Conservation (phyloP, 2,888 invertebrate genomes). For the Apamea monoglypha region DNA sequence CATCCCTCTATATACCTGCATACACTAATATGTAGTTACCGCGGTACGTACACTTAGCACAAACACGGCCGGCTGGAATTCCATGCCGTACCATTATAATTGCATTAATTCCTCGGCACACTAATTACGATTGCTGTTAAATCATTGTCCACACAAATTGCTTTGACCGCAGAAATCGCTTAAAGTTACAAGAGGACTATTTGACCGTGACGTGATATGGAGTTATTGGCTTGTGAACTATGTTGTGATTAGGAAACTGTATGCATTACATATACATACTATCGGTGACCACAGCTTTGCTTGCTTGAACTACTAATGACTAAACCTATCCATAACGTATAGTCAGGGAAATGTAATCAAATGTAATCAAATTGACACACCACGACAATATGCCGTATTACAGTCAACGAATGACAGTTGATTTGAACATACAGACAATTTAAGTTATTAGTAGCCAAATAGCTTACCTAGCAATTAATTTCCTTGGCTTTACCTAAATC, state of each 20-base stretch:
- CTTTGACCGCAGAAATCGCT: conserved; percentile 70
- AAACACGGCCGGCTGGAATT: conserved; percentile 61
- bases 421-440: neutral
- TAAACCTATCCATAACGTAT: neutral
- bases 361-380: neutral
- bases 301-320: neutral
- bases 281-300: neutral
- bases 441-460: neutral
- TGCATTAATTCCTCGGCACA: conserved; percentile 71
- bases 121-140: conserved; percentile 74
- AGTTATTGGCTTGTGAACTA: conserved; percentile 35
- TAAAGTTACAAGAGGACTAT: conserved; percentile 63
- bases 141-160: conserved; percentile 75
- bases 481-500: neutral
- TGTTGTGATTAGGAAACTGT: conserved; percentile 5
- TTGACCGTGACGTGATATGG: conserved; percentile 53
- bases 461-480: neutral
- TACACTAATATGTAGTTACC: conserved; percentile 23
- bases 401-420: neutral
- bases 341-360: neutral
- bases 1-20: neutral
- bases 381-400: neutral
- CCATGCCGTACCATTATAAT: conserved; percentile 69
- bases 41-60: conserved; percentile 56
- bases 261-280: neutral